Evolutionary conservation across 2,797 vertebrate genomes (phyloP).

Genomic region (Pangasius macronema): DNA sequence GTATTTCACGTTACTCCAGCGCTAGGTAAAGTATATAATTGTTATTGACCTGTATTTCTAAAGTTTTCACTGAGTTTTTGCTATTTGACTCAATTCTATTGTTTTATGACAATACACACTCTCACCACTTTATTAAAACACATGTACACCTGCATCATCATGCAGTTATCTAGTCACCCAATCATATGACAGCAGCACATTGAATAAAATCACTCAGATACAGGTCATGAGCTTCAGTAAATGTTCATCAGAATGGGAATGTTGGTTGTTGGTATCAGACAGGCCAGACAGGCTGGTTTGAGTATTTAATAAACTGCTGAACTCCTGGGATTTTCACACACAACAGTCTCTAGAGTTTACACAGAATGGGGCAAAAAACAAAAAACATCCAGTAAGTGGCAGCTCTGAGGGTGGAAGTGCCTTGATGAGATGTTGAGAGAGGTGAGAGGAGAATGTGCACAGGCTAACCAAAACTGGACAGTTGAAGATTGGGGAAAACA

Average conservation of each 20-base stretch:
- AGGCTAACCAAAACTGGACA: background rate
- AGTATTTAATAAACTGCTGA: background rate
- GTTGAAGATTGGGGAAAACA: background rate
- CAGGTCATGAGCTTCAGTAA: background rate
- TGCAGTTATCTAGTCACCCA: background rate
- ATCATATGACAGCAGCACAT: background rate
- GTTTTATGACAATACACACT: background rate
- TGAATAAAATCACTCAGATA: background rate
- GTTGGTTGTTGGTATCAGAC: background rate
- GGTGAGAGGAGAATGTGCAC: background rate
- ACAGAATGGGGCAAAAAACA: background rate
- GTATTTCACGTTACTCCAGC: background rate
- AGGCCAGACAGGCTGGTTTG: background rate
- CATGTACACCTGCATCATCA: background rate
- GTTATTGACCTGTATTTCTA: too few relatives aligned
- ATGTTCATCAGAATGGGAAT: background rate
- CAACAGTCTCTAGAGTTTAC: background rate
- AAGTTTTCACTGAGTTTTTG: background rate
- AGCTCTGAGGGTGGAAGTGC: background rate
- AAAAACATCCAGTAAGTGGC: background rate
- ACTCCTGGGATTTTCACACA: background rate
- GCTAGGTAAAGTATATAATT: background rate
- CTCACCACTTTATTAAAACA: background rate
- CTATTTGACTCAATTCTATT: background rate
- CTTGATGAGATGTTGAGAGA: background rate